Conservation (phyloP, 1,140 invertebrate species). For the Diorhabda elongata region DNA sequence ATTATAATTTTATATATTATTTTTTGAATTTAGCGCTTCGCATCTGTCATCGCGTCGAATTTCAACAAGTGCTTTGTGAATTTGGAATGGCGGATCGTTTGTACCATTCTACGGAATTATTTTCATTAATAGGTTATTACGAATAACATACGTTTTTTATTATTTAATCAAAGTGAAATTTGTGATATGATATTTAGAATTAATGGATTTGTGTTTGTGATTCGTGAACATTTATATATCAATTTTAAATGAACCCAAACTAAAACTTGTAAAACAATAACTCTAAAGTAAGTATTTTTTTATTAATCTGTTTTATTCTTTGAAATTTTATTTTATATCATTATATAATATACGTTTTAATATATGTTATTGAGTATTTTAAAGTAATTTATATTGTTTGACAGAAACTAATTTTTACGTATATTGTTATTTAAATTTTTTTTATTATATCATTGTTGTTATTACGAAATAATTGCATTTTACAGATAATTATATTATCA, state of each 20-base stretch:
- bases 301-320: too few species aligned
- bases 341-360: too few species aligned
- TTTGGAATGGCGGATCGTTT: slow-evolving; percentile 40
- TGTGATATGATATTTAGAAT: slow-evolving; percentile 41
- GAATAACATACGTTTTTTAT: slow-evolving; percentile 23
- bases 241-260: slow-evolving; percentile 45
- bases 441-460: slow-evolving; percentile 17
- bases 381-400: not conserved
- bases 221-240: slow-evolving; percentile 28
- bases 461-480: not conserved
- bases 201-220: slow-evolving; percentile 27
- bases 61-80: slow-evolving; percentile 47
- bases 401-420: not conserved
- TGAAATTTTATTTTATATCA: too few species aligned
- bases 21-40: slow-evolving; percentile 24
- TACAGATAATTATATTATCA: slow-evolving; percentile 45
- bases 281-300: too few species aligned
- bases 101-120: slow-evolving; percentile 32
- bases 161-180: slow-evolving; percentile 32
- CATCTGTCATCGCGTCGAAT: slow-evolving; percentile 25
- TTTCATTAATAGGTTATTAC: slow-evolving; percentile 24
- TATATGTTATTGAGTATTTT: too few species aligned
- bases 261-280: slow-evolving; percentile 14
- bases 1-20: not conserved
- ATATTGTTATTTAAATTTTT: not conserved